Conservation (phyloP, 2,797 vertebrate species). For the Phalanger gymnotis region DNA sequence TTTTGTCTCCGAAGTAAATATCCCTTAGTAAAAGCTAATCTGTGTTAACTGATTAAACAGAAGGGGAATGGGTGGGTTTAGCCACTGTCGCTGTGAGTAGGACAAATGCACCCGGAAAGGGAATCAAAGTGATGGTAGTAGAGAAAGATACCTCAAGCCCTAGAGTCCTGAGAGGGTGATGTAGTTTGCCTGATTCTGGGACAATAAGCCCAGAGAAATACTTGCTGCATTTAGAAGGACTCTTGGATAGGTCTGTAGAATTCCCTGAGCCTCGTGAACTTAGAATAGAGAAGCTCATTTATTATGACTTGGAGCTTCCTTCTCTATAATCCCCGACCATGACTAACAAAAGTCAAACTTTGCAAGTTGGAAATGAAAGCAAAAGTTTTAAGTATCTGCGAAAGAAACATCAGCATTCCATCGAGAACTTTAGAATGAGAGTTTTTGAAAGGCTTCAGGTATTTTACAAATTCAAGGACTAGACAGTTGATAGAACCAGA, state of each 20-base stretch:
- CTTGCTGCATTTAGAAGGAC: neutral
- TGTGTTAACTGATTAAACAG: neutral
- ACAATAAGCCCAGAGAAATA: neutral
- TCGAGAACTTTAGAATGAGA: neutral
- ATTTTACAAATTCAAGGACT: neutral
- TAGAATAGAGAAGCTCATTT: constrained; percentile 14
- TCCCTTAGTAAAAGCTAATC: neutral
- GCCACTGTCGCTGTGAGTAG: neutral
- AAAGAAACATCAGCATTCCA: neutral
- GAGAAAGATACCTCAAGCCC: neutral
- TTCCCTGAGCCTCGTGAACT: constrained; percentile 15
- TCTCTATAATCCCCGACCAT: constrained; percentile 13
- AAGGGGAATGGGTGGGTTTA: neutral
- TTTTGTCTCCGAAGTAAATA: neutral
- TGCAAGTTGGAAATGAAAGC: neutral
- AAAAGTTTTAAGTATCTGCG: neutral
- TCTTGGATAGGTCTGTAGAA: neutral
- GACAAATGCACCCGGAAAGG: neutral
- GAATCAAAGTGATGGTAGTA: neutral
- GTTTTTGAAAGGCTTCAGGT: neutral
- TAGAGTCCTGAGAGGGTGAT: neutral
- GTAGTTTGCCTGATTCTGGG: neutral
- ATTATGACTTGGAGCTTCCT: constrained; percentile 9
- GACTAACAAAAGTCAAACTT: constrained; percentile 24
- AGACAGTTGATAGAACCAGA: neutral